Percentiles rank a stretch among this genome's conserved stretches.
phyloP scores from a whole-genome alignment of 2,888 invertebrate genomes.

The Morpho achilles region DNA sequence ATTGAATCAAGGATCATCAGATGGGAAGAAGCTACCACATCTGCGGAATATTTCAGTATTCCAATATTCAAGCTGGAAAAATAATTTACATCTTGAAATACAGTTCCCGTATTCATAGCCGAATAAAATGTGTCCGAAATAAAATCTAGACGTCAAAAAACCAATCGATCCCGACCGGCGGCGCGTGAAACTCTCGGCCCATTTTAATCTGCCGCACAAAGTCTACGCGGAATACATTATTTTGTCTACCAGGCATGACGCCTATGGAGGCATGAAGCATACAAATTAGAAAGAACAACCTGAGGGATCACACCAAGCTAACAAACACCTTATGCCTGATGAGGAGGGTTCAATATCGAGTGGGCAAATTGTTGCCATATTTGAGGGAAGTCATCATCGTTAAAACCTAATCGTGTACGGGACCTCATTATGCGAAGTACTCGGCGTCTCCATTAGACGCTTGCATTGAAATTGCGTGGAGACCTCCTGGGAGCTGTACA shows the following conservation, averaged over 20 bases:
- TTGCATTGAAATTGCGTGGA: slow-evolving; percentile 28
- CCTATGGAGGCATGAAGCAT: slow-evolving; percentile 50
- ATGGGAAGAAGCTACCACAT: no score
- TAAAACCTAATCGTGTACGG: slow-evolving; percentile 70
- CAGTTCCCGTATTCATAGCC: no score
- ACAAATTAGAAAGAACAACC: slow-evolving; percentile 57
- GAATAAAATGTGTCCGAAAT: background rate
- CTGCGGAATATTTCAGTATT: no score
- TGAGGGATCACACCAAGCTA: slow-evolving; percentile 20
- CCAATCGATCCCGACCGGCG: slow-evolving; percentile 8
- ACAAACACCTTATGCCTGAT: slow-evolving; percentile 25
- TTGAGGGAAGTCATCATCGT: slow-evolving; percentile 63
- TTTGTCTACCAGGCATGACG: slow-evolving; percentile 61
- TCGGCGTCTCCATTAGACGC: slow-evolving; percentile 50
- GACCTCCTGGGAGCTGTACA: slow-evolving; percentile 12
- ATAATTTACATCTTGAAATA: no score
- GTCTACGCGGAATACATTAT: slow-evolving; percentile 49
- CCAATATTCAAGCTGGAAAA: no score
- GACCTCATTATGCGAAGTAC: slow-evolving; percentile 65
- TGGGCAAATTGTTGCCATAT: slow-evolving; percentile 10
- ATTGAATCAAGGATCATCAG: no score
- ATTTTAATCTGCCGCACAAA: slow-evolving; percentile 18
- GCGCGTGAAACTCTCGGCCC: slow-evolving; percentile 15
- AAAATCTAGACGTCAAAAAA: slow-evolving; percentile 10
- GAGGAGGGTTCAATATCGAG: slow-evolving; percentile 32